phyloP scores from a whole-genome alignment of 2,113 vertebrate genomes.

The Pomatostomus ruficeps region DNA sequence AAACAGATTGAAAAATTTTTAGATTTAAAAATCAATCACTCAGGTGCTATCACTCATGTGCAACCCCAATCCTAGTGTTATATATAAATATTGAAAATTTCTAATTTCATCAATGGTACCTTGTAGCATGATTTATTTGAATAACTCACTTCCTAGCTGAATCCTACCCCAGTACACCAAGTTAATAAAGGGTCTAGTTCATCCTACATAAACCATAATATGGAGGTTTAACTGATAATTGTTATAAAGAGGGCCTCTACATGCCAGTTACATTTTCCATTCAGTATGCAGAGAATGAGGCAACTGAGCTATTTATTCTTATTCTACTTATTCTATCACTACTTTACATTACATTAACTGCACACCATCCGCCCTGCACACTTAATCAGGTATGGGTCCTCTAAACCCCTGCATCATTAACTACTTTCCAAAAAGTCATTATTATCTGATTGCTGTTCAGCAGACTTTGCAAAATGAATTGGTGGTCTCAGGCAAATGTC shows the following conservation, averaged over 20 bases:
- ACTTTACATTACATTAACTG: constrained; percentile 23
- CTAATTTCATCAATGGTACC: not conserved
- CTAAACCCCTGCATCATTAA: constrained; percentile 22
- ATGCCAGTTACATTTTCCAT: not conserved
- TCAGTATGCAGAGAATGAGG: not conserved
- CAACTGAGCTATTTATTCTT: constrained; percentile 13
- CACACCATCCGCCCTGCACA: not conserved
- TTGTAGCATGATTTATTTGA: not conserved
- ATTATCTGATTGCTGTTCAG: constrained; percentile 35
- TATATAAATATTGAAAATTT: not conserved
- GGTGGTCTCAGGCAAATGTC: not conserved
- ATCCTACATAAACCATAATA: not conserved
- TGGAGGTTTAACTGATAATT: not conserved
- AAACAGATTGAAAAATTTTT: not conserved
- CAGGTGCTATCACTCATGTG: not conserved
- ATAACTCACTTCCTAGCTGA: not conserved
- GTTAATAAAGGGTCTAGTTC: not conserved
- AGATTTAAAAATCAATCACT: not conserved
- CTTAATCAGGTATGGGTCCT: constrained; percentile 16
- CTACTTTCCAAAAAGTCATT: constrained; percentile 26
- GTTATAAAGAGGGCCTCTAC: not conserved
- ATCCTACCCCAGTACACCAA: not conserved
- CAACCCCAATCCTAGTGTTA: not conserved
- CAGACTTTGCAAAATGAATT: constrained; percentile 21
- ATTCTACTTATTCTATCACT: not conserved